Evolutionary conservation across 1,140 invertebrate species (phyloP), one percentile per base, ranked within the genome.

Genomic region (Brachionus sp.): DNA sequence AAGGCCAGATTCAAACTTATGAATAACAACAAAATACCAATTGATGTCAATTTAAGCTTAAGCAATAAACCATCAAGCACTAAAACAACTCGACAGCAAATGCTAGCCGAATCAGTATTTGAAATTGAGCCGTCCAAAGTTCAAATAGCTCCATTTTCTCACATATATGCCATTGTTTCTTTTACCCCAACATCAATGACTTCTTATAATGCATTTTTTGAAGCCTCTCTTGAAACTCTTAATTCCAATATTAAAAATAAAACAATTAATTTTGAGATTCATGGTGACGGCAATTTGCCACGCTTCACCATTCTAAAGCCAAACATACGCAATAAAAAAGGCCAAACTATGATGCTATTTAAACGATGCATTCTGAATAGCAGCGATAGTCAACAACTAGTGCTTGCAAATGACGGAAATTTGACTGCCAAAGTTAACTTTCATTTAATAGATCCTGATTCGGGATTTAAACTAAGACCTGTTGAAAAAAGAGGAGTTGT

Each of bases 1-100:
- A 87, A 86, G 75, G 89, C 89, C n/a, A 84, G 88, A 23, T 90
- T 90, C 82, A 89, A 88, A 86, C 87, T 90, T 44, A 85, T 85
- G 75, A 90, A 90, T 84, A 84, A 84, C 29, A 87, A 88, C 77
- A 89, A 89, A 84, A 86, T 89, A 23, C 88, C 88, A 29, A 88
- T 88, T 85, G 88, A 89, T 84, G 85, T 89, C 5, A 84, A 85
- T 6, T 86, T 89, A 83, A 82, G 85, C 9, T 84, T 89, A 33
- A 70, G 37, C 35, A 70, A 39, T 13, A 80, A 68, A 83, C 13
- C 50, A 6, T 57, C 66, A 5, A 83, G 57, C 33, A 50, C 57
- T 9, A 37, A 42, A 86, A 2, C 44, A 68, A 10, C 75, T 84
- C 0, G 85, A 84, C 12, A 85, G 85, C 29, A 78, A 44, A 84